phyloP scores from a whole-genome alignment of 2,113 vertebrate genomes.

The Lanius ludovicianus region DNA sequence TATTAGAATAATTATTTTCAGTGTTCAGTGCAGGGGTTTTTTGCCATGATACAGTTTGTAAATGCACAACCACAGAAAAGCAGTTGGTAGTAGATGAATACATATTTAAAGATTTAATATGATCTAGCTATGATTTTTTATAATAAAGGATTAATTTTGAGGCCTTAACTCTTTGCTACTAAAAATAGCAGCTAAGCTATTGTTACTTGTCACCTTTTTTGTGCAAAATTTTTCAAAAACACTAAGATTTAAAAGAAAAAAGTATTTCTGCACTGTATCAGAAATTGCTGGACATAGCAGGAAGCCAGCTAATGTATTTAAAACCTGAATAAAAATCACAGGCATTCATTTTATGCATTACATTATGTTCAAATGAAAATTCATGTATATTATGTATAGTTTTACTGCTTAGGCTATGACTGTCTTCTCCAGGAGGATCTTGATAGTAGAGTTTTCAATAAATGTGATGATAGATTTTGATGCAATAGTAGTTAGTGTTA shows the following conservation, averaged over 20 bases:
- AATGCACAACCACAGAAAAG: rapidly evolving
- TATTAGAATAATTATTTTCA: too few relatives aligned
- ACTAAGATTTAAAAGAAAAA: not conserved
- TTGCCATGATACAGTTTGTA: not conserved
- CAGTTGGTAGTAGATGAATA: not conserved
- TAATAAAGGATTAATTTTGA: not conserved
- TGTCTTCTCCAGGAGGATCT: not conserved
- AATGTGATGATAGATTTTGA: not conserved
- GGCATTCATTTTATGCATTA: not conserved
- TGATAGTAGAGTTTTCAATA: not conserved
- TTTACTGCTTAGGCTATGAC: not conserved
- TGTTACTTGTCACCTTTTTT: not conserved
- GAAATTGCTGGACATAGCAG: not conserved
- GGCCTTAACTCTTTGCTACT: not conserved
- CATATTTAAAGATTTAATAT: not conserved
- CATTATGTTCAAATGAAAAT: not conserved
- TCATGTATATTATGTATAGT: not conserved
- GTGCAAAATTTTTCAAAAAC: not conserved
- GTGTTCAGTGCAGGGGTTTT: not conserved
- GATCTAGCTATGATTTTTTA: not conserved
- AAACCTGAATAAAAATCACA: not conserved
- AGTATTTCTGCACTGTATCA: not conserved
- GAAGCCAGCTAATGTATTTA: not conserved
- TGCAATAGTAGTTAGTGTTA: not conserved
- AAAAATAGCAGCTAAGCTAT: not conserved